Evolutionary conservation across 92 coral and sea anemone species (phyloP).

Genomic region (Epizoanthus ramosus): DNA sequence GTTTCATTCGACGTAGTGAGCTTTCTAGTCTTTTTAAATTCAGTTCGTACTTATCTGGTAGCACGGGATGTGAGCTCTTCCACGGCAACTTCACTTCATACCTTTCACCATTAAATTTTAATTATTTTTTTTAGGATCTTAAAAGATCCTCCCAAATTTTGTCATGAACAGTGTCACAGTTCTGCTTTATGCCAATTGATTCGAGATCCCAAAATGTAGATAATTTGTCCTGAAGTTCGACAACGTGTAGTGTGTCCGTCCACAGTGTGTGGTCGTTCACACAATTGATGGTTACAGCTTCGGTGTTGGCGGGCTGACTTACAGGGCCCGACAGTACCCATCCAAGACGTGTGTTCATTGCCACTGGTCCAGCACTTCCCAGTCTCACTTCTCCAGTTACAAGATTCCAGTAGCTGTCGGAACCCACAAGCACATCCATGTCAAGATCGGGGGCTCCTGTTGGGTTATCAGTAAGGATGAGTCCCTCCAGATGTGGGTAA

Average conservation of each 20-base stretch:
- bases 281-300: not conserved
- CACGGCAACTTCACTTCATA: constrained; percentile 23
- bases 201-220: constrained; percentile 27
- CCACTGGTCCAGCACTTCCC: constrained; percentile 10
- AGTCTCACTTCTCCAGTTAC: constrained; percentile 34
- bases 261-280: constrained; percentile 12
- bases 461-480: constrained; percentile 29
- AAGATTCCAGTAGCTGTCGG: constrained; percentile 35
- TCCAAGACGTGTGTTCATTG: no score
- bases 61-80: constrained; percentile 17
- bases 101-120: constrained; percentile 16
- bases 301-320: no score
- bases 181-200: constrained; percentile 9
- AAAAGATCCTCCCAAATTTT: constrained; percentile 15
- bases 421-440: constrained; percentile 44
- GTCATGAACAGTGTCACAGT: constrained; percentile 30
- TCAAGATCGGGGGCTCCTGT: constrained; percentile 16
- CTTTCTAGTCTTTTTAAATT: constrained; percentile 3
- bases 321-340: no score
- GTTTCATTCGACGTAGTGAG: not conserved
- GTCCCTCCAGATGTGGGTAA: constrained; percentile 29
- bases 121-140: no score
- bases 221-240: constrained; percentile 1
- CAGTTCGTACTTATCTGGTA: constrained; percentile 7
- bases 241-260: constrained; percentile 21